Conservation (phyloP, 1,140 invertebrate genomes). For the Babylonia areolata region DNA sequence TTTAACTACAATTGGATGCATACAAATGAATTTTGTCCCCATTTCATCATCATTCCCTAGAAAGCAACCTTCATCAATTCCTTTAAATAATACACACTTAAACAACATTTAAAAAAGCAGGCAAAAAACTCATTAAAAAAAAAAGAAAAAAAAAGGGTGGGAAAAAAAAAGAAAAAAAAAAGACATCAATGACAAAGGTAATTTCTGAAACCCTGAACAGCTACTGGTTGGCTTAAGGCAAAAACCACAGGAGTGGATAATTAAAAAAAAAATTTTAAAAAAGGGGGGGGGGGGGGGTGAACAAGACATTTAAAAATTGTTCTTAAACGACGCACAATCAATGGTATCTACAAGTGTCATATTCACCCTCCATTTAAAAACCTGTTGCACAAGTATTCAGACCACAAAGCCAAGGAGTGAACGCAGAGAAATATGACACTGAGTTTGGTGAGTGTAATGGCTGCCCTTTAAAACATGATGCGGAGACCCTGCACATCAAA, state of each 20-base stretch:
- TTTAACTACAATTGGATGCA: neutral
- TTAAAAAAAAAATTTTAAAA: neutral
- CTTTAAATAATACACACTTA: neutral
- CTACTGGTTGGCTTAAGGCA: too few species aligned
- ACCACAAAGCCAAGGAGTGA: neutral
- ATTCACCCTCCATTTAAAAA: slow-evolving; percentile 3
- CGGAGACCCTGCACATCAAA: neutral
- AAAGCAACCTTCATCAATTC: neutral
- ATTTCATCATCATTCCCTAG: neutral
- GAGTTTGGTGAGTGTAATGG: neutral
- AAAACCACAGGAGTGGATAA: too few species aligned
- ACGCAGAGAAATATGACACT: neutral
- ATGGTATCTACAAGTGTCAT: neutral
- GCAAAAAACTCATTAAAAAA: too few species aligned
- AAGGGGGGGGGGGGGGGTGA: neutral
- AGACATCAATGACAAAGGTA: neutral
- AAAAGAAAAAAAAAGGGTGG: neutral
- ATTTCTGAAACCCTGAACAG: neutral
- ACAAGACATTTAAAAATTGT: neutral
- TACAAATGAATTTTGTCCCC: too few species aligned
- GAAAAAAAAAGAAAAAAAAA: too few species aligned
- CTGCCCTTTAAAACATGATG: slow-evolving; percentile 13
- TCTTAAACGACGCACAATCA: neutral
- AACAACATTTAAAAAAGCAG: neutral
- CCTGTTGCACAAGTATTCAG: neutral